A percentile compares a stretch with the other conserved stretches of the same genome.
Conservation (phyloP, 2,797 vertebrate species). For the Otus scops region DNA sequence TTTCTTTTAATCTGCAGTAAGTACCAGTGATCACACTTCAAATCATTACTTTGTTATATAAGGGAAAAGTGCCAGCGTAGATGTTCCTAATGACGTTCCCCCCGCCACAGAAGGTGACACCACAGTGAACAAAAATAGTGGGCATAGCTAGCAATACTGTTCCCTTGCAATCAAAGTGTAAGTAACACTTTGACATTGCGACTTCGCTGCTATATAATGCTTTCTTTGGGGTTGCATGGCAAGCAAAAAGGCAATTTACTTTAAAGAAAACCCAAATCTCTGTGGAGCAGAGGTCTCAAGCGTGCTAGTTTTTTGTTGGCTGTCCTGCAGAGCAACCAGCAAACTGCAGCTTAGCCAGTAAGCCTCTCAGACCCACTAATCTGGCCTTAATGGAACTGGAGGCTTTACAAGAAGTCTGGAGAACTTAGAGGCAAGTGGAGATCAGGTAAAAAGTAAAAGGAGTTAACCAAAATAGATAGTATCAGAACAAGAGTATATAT, state of each 20-base stretch:
- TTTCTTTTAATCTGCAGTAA: not conserved
- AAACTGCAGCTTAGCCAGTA: not conserved
- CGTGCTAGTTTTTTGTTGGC: accelerated
- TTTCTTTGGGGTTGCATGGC: not conserved
- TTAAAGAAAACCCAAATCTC: not conserved
- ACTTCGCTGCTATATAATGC: conserved; percentile 1
- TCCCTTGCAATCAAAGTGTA: not conserved
- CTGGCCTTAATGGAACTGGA: not conserved
- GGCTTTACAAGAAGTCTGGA: not conserved
- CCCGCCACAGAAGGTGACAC: conserved; percentile 9
- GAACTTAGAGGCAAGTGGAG: not conserved
- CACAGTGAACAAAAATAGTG: conserved; percentile 2
- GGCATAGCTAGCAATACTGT: not conserved
- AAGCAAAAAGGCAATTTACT: not conserved
- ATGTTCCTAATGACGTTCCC: not conserved
- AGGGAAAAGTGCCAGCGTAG: not conserved
- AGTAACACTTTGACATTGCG: conserved; percentile 3
- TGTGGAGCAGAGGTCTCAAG: not conserved
- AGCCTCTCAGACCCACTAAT: not conserved
- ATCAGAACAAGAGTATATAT: not conserved
- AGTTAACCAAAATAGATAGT: not conserved
- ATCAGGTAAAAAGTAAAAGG: not conserved
- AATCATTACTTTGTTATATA: not conserved
- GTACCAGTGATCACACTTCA: not conserved
- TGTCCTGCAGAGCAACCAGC: not conserved